Evolutionary conservation across 2,113 vertebrate species (phyloP), one percentile per base, ranked within the genome.

Genomic region (Onychostoma macrolepis): DNA sequence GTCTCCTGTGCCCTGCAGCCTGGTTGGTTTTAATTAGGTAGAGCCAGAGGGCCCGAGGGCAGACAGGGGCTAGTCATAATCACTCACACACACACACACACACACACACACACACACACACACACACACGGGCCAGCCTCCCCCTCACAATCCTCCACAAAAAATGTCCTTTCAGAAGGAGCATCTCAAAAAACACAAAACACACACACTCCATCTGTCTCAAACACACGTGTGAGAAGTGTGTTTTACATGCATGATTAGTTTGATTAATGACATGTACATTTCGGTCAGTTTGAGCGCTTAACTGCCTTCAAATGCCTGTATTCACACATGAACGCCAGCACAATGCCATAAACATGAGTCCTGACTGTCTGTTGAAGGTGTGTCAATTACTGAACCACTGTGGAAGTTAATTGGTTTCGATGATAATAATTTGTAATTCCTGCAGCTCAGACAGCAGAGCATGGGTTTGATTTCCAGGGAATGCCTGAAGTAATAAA

Each of bases 21-120:
- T 95, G 93, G 93, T 94, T 95, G 95, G 92, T 95, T 95, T 96
- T 96, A 95, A 95, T 96, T 96, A 96, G 95, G 94, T 95, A 94
- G 94, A 95, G 95, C 94, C 93, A 95, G 93, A 95, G 92, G 88
- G 95, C 95, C 94, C 48, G 88, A 93, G 94, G 95, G 95, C 91
- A 91, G 90, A 87, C 88, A 89, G 92, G 90, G 90, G 89, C 94
- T 95, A 89, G 85, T 85, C 86, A 90, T 86, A 89, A 87, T 87
- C 89, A 88, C 87, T 87, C 87, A 72, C 83, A 80, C 86, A 89
- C 90, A 88, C 86, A 86, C 81, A 67, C 88, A 75, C 85, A 80
- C 85, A 86, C 88, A 86, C 84, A 86, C 86, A 86, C 81, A 67
- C 88, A 75, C 85, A 80, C 85, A 86, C 88, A 86, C 84, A 86